Evolutionary conservation across 2,113 vertebrate genomes (phyloP).

Genomic region (Harpagus bidentatus): DNA sequence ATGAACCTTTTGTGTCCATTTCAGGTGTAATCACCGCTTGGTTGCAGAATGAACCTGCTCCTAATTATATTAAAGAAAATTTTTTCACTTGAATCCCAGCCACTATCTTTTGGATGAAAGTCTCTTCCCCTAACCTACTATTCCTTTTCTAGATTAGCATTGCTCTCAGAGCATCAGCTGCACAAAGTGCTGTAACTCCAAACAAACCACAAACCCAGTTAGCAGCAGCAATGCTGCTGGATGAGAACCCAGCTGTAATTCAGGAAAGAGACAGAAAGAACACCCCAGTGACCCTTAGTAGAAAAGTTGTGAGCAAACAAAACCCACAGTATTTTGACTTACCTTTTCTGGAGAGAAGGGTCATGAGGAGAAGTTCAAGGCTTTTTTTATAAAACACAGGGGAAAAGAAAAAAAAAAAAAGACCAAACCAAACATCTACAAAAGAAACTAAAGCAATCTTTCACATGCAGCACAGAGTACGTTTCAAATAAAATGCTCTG

Average conservation of each 20-base stretch:
- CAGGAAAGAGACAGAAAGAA: not conserved
- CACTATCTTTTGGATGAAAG: not conserved
- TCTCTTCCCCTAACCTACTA: not conserved
- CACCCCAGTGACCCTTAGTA: not conserved
- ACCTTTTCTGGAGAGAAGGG: not conserved
- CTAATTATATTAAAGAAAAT: accelerated
- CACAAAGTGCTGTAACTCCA: not conserved
- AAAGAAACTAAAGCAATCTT: not conserved
- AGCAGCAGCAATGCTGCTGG: not conserved
- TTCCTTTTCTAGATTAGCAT: not conserved
- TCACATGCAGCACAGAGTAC: accelerated
- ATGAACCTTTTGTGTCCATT: not conserved
- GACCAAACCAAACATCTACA: not conserved
- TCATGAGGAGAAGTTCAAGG: not conserved
- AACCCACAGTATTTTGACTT: accelerated
- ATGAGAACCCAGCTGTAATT: not conserved
- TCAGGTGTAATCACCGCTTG: accelerated
- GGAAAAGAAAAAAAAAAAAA: no score
- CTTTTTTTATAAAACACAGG: not conserved
- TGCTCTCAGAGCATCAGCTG: not conserved
- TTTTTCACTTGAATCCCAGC: not conserved
- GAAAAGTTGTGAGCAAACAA: not conserved
- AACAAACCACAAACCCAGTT: accelerated
- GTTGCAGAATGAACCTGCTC: not conserved
- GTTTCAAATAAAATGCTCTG: not conserved